Evolutionary conservation across 2,888 invertebrate genomes (phyloP).

Genomic region (Mamestra brassicae): DNA sequence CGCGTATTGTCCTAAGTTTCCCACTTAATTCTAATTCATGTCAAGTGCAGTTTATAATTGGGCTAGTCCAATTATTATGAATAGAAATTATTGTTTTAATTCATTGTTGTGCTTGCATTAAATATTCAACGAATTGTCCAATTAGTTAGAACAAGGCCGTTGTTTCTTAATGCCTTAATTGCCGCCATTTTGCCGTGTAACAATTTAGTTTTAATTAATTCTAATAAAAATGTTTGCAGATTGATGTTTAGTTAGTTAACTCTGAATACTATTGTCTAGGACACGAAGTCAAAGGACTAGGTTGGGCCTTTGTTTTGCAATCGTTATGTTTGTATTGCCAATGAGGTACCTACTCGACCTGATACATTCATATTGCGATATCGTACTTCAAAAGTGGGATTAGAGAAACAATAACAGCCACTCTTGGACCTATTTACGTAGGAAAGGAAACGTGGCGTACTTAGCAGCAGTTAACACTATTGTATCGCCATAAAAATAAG

Average conservation of each 20-base stretch:
- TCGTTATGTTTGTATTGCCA: constrained; percentile 42
- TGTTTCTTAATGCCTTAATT: constrained; percentile 79
- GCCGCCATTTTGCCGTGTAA: constrained; percentile 72
- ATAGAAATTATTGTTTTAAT: constrained; percentile 78
- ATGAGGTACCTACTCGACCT: constrained; percentile 25
- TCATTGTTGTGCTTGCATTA: constrained; percentile 76
- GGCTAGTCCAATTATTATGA: constrained; percentile 77
- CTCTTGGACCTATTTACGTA: constrained; percentile 1
- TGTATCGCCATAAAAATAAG: constrained; percentile 43
- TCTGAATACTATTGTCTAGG: constrained; percentile 48
- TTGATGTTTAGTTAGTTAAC: constrained; percentile 65
- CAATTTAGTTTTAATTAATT: constrained; percentile 71
- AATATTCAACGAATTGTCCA: constrained; percentile 73
- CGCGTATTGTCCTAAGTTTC: constrained; percentile 82
- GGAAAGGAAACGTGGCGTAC: constrained; percentile 31
- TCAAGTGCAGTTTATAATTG: constrained; percentile 85
- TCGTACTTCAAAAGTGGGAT: constrained; percentile 20
- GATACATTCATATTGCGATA: constrained; percentile 40
- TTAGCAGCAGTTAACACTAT: constrained; percentile 54
- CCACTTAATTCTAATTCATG: constrained; percentile 82
- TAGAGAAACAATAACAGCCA: constrained; percentile 22
- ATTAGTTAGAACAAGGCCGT: constrained; percentile 81
- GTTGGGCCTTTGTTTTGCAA: constrained; percentile 52
- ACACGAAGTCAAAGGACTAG: constrained; percentile 41
- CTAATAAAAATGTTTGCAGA: constrained; percentile 65